These are phyloP conservation scores for Gallinago paraguaiae DNA, from an alignment of 2,113 vertebrate species.

Conservation along the genomic window DNA sequence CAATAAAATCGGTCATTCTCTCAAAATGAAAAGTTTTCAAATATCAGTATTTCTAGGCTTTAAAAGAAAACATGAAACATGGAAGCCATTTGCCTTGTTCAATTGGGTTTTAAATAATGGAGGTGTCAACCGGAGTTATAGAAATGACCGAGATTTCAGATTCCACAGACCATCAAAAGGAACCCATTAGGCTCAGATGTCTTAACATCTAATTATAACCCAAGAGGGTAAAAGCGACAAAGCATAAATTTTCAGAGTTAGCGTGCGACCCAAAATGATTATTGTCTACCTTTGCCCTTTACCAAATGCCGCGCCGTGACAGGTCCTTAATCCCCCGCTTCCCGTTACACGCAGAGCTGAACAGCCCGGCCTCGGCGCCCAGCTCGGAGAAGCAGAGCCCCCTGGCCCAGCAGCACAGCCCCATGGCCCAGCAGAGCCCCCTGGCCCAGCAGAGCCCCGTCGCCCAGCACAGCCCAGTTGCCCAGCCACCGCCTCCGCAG, in stretches of 20 bases:
- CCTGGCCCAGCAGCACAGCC: conserved; percentile 89
- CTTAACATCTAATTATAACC: conserved; percentile 33
- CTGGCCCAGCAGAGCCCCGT: conserved; percentile 78
- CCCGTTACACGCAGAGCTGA: conserved; percentile 78
- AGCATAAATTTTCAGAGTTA: not conserved
- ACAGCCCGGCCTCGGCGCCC: conserved; percentile 89
- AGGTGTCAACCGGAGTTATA: not conserved
- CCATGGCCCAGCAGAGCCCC: conserved; percentile 82
- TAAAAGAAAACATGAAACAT: not conserved
- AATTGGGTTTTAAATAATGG: not conserved
- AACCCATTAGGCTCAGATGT: not conserved
- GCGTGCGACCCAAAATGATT: not conserved
- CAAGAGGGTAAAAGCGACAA: not conserved
- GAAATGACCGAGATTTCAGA: not conserved
- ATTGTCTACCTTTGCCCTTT: conserved; percentile 17
- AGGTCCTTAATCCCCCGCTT: conserved; percentile 34
- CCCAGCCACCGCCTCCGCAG: conserved; percentile 80
- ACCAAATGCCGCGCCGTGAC: not conserved
- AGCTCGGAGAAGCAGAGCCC: conserved; percentile 96
- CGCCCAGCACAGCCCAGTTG: conserved; percentile 74
- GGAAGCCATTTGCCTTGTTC: not conserved
- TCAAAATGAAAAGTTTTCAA: not conserved
- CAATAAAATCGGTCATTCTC: not conserved
- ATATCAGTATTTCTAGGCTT: not conserved
- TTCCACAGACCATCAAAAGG: not conserved